phyloP scores from a whole-genome alignment of 2,113 vertebrate species.

The Colaptes auratus region DNA sequence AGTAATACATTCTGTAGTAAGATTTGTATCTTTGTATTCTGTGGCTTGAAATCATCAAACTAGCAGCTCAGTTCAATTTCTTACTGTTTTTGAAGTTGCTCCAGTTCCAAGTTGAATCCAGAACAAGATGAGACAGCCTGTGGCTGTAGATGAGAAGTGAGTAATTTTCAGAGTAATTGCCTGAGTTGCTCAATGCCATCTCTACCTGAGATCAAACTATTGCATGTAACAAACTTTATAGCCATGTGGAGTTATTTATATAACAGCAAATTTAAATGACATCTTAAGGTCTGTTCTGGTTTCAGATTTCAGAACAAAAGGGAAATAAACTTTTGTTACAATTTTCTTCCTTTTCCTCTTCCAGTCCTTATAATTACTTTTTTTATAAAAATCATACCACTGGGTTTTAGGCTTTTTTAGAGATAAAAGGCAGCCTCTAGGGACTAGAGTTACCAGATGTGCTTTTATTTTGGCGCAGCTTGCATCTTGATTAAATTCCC shows the following conservation, averaged over 20 bases:
- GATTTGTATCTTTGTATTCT: not conserved
- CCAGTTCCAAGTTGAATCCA: not conserved
- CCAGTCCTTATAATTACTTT: not conserved
- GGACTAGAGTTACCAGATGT: conserved; percentile 22
- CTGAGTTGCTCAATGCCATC: not conserved
- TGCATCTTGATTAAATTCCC: conserved; percentile 38
- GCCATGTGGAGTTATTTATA: not conserved
- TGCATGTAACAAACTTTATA: not conserved
- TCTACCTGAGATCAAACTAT: not conserved
- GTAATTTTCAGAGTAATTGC: not conserved
- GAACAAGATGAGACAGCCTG: not conserved
- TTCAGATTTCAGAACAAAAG: not conserved
- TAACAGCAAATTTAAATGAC: not conserved
- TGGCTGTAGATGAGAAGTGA: not conserved
- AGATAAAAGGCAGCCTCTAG: not conserved
- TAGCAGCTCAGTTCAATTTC: not conserved
- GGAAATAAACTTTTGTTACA: not conserved
- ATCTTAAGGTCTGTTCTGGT: not conserved
- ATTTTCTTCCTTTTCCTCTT: not conserved
- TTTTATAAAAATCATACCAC: not conserved
- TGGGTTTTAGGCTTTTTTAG: not conserved
- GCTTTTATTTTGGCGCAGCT: conserved; percentile 47
- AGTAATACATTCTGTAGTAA: not conserved
- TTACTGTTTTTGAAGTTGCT: not conserved
- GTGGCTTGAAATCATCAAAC: not conserved